Evolutionary conservation across 30 jellyfish, hydroid and myxozoan genomes (phyloP), one percentile per base, ranked within the genome.

Genomic region (Aurelia sp.): DNA sequence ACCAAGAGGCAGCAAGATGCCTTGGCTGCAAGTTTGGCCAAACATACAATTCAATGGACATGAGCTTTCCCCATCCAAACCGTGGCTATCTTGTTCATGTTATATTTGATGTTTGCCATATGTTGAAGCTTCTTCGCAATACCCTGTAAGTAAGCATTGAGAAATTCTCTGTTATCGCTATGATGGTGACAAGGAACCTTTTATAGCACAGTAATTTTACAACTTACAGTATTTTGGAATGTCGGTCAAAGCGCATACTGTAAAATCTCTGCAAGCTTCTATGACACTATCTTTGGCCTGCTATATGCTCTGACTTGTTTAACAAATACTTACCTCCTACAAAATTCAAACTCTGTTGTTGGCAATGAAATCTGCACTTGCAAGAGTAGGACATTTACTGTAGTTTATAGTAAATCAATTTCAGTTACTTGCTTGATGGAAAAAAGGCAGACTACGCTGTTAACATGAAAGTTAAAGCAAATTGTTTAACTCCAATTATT

Each of bases 1-100:
- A 74, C 86, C 86, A 74, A 74, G 86, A 74, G 30, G 86, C 76
- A 40, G 77, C 86, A 40, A 74, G 79, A 27, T 47, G 47, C 47
- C 86, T 74, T 74, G 79, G 86, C 12, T 74, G 79, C 79, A 18
- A 52, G 30, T 74, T 74, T 74, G 78, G 78, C 33, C 15, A 13
- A 18, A 15, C 79, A 44, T 74, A 52, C 80, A 33, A 74, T 44
- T 47, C 86, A 13, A 13, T 74, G 18, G 22, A 13, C 2, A 40
- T 37, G 22, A 11, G 33, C 16, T 76, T 76, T 60, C 83, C 83
- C 21, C 88, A 76, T 76, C 88, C 88, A 17, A 76, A 4, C 60
- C 60, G 82, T 19, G 79, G 50, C 60, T 76, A 76, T 47, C 13
- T 22, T n/a, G 88, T 76, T 57, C 60, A 76, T 22, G 82, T 17